Percentiles rank a stretch among this genome's conserved stretches.
phyloP scores from a whole-genome alignment of 2,113 vertebrate genomes.

The Actenoides hombroni region DNA sequence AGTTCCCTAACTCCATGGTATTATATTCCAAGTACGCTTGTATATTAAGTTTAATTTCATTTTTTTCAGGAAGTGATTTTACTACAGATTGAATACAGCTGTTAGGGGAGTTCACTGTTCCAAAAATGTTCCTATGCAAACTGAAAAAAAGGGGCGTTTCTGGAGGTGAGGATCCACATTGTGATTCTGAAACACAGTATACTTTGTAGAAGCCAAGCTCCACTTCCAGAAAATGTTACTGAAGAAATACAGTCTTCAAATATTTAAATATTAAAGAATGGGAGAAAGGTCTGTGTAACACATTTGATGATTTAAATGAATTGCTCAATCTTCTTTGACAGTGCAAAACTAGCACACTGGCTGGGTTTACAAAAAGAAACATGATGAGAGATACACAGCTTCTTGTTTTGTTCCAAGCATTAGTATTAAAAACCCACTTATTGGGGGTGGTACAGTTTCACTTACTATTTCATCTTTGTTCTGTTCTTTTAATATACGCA shows the following conservation, averaged over 20 bases:
- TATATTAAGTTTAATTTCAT: slow-evolving; percentile 74
- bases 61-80: slow-evolving; percentile 77
- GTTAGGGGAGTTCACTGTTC: slow-evolving; percentile 65
- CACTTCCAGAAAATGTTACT: slow-evolving; percentile 31
- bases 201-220: neutral
- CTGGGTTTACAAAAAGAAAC: slow-evolving; percentile 7
- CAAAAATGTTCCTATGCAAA: slow-evolving; percentile 67
- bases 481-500: slow-evolving; percentile 51
- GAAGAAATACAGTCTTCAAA: slow-evolving; percentile 20
- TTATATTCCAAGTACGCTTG: slow-evolving; percentile 67
- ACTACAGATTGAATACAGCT: slow-evolving; percentile 78
- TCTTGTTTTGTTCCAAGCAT: slow-evolving; percentile 22
- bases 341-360: neutral
- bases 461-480: slow-evolving; percentile 55
- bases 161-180: slow-evolving; percentile 55
- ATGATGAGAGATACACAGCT: neutral
- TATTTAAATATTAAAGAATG: neutral
- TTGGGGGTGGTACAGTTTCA: neutral
- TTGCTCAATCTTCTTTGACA: slow-evolving; percentile 5
- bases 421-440: neutral
- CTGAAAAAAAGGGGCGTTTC: slow-evolving; percentile 56
- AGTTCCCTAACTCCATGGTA: slow-evolving; percentile 52
- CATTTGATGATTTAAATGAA: neutral
- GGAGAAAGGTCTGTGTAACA: neutral
- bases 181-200: neutral